Base-by-base conservation (phyloP, 2,797 vertebrate species). In the Lemur catta region DNA sequence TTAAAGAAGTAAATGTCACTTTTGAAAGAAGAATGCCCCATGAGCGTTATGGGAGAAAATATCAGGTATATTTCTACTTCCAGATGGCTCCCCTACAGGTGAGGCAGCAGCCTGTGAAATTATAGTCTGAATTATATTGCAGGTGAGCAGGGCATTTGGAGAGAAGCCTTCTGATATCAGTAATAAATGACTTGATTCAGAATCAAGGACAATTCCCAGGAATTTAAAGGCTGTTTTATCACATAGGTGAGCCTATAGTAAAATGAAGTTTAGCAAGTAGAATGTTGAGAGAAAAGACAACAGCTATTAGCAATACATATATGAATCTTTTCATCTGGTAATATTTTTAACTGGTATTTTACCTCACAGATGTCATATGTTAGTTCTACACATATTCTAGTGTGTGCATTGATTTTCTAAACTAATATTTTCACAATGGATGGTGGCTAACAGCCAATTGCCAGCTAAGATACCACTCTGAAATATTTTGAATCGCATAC, bases 41-140 rank as follows among this genome's bases (percentile, higher is more conserved):
- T 95, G 84, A 98, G 96, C 97, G 97, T 98, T 96, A 95, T 41
- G 89, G 98, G 98, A 95, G 96, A 97, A 98, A 92, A 93, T 79
- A 79, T 98, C 96, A 98, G 98, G 97, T 98, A 95, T 98, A 98
- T 98, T 99, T 99, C 97, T 98, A 97, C 97, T 98, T 98, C 98
- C 98, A 98, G 98, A 98, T 98, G 97, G 99, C 98, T 98, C 98
- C 99, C 98, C 99, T 99, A 98, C 98, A 99, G 99, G 99, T 99
- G 99, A 99, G 98, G 98, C 99, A 99, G 98, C 96, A 98, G 99
- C 98, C 99, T 99, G 99, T 99, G 99, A 99, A 99, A 99, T 99
- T 99, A 98, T 99, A 98, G 99, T 99, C 98, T 99, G 98, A 99
- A 99, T 99, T 99, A 99, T 98, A 98, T 98, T 97, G 97, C 97